phyloP scores from a whole-genome alignment of 2,113 vertebrate genomes.

The Scalopus aquaticus region DNA sequence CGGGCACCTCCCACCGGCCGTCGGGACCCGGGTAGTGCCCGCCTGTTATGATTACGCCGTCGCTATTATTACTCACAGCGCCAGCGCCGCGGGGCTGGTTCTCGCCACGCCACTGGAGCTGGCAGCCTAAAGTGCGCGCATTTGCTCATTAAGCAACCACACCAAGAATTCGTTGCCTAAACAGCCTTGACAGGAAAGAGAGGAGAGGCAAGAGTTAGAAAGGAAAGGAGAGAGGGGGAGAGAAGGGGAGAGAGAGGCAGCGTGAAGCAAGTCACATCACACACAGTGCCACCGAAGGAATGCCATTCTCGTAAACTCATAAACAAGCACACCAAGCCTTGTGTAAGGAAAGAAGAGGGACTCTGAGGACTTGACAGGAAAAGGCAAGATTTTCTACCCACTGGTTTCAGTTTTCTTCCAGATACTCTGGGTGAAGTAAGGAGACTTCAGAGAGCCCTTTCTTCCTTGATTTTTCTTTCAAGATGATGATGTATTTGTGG shows the following conservation, averaged over 20 bases:
- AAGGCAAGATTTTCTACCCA: conserved; percentile 87
- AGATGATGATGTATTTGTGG: conserved; percentile 98
- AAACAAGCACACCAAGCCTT: conserved; percentile 85
- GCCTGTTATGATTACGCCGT: conserved; percentile 72
- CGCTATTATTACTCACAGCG: neutral
- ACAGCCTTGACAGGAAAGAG: conserved; percentile 80
- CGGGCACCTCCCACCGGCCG: conserved; percentile 72
- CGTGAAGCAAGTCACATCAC: conserved; percentile 87
- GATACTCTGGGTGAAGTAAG: conserved; percentile 91
- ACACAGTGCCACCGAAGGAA: conserved; percentile 87
- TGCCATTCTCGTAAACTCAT: conserved; percentile 86
- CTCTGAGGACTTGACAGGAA: conserved; percentile 87
- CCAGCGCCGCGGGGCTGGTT: conserved; percentile 57
- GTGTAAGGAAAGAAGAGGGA: conserved; percentile 84
- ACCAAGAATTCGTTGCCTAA: conserved; percentile 90
- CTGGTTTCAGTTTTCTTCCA: conserved; percentile 88
- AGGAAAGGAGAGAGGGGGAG: conserved; percentile 74
- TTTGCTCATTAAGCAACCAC: conserved; percentile 90
- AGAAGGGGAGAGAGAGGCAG: conserved; percentile 80
- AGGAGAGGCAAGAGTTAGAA: neutral
- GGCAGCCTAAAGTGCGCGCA: conserved; percentile 85
- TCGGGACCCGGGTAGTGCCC: conserved; percentile 72
- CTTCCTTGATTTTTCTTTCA: conserved; percentile 88
- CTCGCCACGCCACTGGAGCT: conserved; percentile 83
- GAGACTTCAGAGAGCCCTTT: conserved; percentile 84